Percentiles rank a stretch among this genome's conserved stretches.
phyloP scores from a whole-genome alignment of 2,797 vertebrate species.

The Kryptolebias ocellatus region DNA sequence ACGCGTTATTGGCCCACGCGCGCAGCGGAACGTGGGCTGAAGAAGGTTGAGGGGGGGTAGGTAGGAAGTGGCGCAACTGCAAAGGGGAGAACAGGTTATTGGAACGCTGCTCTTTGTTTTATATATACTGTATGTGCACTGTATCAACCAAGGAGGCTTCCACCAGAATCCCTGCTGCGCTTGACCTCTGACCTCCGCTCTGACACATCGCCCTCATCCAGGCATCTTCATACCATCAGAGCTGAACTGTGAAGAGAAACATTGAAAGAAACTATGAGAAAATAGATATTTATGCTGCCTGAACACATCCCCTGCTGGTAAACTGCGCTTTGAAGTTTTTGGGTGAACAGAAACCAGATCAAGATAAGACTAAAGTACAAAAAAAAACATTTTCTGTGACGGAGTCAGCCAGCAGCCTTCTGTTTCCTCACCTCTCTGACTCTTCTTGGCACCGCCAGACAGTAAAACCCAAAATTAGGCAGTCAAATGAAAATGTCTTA shows the following conservation, averaged over 20 bases:
- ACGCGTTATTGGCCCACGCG: constrained; percentile 21
- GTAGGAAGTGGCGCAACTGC: constrained; percentile 6
- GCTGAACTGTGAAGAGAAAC: too few relatives aligned
- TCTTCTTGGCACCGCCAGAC: too few relatives aligned
- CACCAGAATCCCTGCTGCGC: neutral
- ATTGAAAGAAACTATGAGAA: too few relatives aligned
- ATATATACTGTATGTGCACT: neutral
- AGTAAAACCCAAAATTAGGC: too few relatives aligned
- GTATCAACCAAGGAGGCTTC: neutral
- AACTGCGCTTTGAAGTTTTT: neutral
- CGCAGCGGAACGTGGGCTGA: constrained; percentile 21
- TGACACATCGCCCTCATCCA: too few relatives aligned
- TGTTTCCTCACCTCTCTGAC: too few relatives aligned
- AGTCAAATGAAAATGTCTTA: too few relatives aligned
- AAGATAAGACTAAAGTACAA: neutral
- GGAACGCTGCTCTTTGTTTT: neutral
- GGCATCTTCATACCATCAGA: neutral
- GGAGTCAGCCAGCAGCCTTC: too few relatives aligned
- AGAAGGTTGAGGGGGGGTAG: too few relatives aligned
- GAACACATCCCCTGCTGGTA: neutral
- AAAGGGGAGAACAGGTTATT: neutral
- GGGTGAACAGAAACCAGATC: too few relatives aligned
- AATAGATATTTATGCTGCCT: neutral
- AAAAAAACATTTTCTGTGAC: neutral
- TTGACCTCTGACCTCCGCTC: neutral